Conservation (phyloP, 2,888 invertebrate species). For the Lasioglossum lativentre region DNA sequence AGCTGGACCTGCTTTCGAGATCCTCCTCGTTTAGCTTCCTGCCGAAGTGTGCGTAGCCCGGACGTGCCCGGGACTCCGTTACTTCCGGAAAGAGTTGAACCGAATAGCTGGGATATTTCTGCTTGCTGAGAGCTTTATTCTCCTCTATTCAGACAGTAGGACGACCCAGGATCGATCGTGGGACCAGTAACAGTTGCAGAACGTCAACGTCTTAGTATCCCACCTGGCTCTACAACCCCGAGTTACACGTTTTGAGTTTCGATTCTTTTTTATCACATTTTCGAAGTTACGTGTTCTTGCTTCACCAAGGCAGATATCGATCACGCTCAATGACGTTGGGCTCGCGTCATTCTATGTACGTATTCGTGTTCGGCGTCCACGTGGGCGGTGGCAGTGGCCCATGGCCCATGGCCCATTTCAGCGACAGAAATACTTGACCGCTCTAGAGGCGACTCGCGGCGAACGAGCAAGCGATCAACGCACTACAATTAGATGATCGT, state of each 20-base stretch:
- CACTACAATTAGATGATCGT: constrained; percentile 21
- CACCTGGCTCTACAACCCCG: not conserved
- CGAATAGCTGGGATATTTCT: not conserved
- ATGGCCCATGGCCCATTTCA: constrained; percentile 44
- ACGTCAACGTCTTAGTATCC: not conserved
- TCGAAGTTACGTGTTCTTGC: not conserved
- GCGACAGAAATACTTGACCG: constrained; percentile 62
- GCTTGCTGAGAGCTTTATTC: not conserved
- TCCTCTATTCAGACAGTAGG: not conserved
- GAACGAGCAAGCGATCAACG: not conserved
- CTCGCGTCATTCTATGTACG: constrained; percentile 5
- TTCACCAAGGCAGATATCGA: not conserved
- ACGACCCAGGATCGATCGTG: not conserved
- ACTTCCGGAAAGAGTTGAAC: not conserved
- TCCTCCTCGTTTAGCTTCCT: not conserved
- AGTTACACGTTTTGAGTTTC: not conserved
- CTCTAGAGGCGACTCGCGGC: not conserved
- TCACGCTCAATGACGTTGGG: not conserved
- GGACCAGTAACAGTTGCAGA: not conserved
- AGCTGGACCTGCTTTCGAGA: not conserved
- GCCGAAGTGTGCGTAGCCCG: not conserved
- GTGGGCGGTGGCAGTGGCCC: constrained; percentile 62
- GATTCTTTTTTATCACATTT: not conserved
- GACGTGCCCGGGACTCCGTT: not conserved
- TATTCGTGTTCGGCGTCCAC: constrained; percentile 44